Conservation (phyloP, 2,113 vertebrate species). For the Procapra przewalskii region DNA sequence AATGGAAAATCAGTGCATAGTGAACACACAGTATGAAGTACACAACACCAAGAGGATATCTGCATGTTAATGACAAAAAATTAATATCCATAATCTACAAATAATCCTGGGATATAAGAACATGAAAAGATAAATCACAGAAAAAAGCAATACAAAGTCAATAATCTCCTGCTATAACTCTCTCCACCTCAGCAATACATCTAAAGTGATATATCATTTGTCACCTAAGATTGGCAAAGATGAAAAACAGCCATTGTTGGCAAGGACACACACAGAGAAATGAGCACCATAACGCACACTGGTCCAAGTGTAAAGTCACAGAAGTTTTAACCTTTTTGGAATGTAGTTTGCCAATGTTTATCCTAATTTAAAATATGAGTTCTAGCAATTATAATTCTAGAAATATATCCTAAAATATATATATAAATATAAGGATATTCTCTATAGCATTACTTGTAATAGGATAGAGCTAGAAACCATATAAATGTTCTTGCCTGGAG, state of each 20-base stretch:
- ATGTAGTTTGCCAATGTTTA: background rate
- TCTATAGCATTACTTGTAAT: background rate
- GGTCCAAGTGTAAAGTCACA: background rate
- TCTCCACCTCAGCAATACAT: background rate
- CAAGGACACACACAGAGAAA: background rate
- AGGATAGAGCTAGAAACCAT: background rate
- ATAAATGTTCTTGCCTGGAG: background rate
- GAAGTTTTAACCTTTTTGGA: background rate
- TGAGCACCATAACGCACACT: background rate
- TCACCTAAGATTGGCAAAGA: background rate
- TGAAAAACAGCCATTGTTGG: background rate
- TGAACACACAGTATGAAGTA: background rate
- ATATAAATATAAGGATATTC: background rate
- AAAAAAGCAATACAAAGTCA: background rate
- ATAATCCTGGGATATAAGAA: background rate
- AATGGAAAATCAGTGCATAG: background rate
- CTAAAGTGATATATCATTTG: background rate
- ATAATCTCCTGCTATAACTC: background rate
- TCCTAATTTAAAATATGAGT: slow-evolving; percentile 2
- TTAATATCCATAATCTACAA: background rate
- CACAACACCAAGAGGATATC: background rate
- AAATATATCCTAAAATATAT: slow-evolving; percentile 25
- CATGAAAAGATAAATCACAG: background rate
- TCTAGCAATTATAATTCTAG: slow-evolving; percentile 25
- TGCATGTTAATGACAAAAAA: background rate